Base-by-base conservation (phyloP, 2,797 vertebrate species). In the Euthynnus affinis region DNA sequence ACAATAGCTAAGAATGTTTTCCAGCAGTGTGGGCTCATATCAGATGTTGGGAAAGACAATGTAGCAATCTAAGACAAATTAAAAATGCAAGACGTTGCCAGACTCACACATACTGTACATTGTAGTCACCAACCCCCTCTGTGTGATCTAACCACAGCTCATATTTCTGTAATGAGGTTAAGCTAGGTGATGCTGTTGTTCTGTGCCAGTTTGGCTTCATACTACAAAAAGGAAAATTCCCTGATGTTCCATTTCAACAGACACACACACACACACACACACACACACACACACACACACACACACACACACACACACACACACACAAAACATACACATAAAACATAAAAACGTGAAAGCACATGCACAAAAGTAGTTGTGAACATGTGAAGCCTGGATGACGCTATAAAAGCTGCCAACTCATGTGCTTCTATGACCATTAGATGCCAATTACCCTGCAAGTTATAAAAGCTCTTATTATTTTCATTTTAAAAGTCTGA, bases 161-260 rank as follows among this genome's bases (percentile, higher is more conserved):
- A 73, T 82, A 37, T 48, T 74, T 74, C 42, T 75, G 44, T 62
- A 22, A 7, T 75, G 76, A 58, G 60, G 27, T 71, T 73, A 18
- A 15, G 18, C 27, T 58, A 22, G 46, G 58, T 58, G 18, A 5
- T 8, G 3, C 3, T 40, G 20, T 59, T 44, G 49, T 67, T 74
- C 15, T 42, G 2, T 48, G 51, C 44, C 63, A 76, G 55, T 61
- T 74, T 76, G 59, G 72, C 71, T 17, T 8, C 1, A 3, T 4
- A 32, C 34, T 9, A 29, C 34, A 69, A 34, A 52, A 37, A 44
- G 51, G 71, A 65, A 78, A 73, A 73, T 25, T 75, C 65, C 34
- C 55, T 68, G 65, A 61, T 60, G 53, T 58, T 71, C 20, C 56
- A 58, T 27, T 22, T 32, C 12, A 20, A 32, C 37, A 44, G 3